Evolutionary conservation across 1,140 invertebrate species (phyloP), one percentile per base, ranked within the genome.

Genomic region (Orius insidiosus): DNA sequence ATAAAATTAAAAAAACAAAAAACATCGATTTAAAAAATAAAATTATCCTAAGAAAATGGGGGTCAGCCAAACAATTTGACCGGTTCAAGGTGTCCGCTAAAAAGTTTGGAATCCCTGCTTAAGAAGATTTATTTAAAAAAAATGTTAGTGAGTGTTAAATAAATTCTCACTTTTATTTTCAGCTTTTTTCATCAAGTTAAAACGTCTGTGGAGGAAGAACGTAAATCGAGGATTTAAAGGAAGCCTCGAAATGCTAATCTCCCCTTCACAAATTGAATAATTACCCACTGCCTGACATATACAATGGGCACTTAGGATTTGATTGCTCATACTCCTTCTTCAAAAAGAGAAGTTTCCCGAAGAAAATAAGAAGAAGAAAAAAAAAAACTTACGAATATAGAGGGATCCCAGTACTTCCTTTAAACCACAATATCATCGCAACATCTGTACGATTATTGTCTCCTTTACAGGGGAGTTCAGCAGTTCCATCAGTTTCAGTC

Each of bases 401-500:
- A 9, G 47, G 47, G 14, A 48, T 48, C 1, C 40, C 47, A 13
- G 16, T 40, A 4, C 39, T 43, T 13, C 36, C 40, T 37, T 44
- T 34, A 34, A 48, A 48, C 47, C 47, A 48, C 7, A 48, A 41
- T 5, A 48, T 35, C 47, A 48, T 48, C 9, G 19, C 43, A 19
- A 48, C 38, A 5, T 34, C 14, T 8, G 33, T 11, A 13, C 14
- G 7, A 18, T 10, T 15, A 13, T 13, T 40, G 16, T 10, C 16
- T 10, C 42, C 14, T n/a, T 43, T 10, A 14, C 36, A 40, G 4
- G 47, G 47, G 5, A 48, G 47, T 44, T 48, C 47, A 10, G 47
- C 47, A n/a, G 13, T 32, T 5, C 37, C 36, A 36, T 40, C 47
- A 43, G 19, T 40, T 37, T 48, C 31, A 3, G 47, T 41, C 47